These are phyloP conservation scores for Mastigias papua DNA, from an alignment of 30 jellyfish, hydroid and myxozoan genomes.

Conservation along the genomic window DNA sequence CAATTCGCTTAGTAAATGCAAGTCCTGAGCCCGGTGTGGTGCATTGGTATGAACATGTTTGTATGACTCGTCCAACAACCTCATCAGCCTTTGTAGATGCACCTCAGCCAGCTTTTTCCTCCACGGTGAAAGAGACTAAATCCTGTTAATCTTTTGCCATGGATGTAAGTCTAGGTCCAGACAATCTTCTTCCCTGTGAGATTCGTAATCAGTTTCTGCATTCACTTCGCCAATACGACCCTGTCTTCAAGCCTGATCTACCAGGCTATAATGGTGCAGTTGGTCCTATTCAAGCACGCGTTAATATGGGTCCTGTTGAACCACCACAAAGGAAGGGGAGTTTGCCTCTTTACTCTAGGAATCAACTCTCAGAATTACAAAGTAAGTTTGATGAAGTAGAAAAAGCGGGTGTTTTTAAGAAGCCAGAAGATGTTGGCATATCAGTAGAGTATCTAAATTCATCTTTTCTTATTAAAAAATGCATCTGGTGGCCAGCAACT, in stretches of 20 bases:
- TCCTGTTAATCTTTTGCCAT: background rate
- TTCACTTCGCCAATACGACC: background rate
- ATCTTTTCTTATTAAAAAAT: conserved; percentile 68
- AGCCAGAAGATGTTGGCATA: conserved; percentile 62
- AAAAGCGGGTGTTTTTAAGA: conserved; percentile 54
- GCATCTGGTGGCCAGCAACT: conserved; percentile 74
- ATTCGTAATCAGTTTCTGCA: background rate
- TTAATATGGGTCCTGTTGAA: conserved; percentile 68
- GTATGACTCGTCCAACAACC: background rate
- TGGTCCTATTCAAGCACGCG: conserved; percentile 67
- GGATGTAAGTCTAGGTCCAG: background rate
- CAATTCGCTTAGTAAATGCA: background rate
- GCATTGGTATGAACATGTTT: background rate
- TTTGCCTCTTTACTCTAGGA: conserved; percentile 51
- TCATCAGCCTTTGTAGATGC: background rate
- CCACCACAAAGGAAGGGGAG: conserved; percentile 76
- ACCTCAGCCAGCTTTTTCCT: background rate
- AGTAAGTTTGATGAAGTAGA: conserved; percentile 64
- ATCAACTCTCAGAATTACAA: conserved; percentile 49
- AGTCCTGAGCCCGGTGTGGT: background rate
- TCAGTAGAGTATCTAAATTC: conserved; percentile 75
- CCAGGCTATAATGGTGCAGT: conserved; percentile 71
- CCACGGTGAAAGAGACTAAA: background rate
- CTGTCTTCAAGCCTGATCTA: conserved; percentile 53
- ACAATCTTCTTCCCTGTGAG: background rate